Evolutionary conservation across 64 coral and sea anemone genomes (phyloP).

Genomic region (Montipora cactus): DNA sequence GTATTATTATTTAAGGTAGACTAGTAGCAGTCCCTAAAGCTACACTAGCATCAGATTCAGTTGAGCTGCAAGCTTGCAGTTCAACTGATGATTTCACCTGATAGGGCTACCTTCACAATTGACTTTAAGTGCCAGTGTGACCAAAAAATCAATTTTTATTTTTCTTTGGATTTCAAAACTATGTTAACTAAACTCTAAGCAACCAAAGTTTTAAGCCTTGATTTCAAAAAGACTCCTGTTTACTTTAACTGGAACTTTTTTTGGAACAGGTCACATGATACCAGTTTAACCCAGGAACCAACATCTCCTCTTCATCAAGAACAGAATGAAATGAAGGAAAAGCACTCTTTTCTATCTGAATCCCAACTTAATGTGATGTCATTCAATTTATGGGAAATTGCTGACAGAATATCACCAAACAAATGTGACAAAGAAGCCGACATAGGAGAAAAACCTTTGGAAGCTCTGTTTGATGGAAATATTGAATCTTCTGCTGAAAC

Average conservation of each 20-base stretch:
- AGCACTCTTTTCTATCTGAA: conserved; percentile 62
- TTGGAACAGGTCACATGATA: neutral
- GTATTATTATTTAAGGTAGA: neutral
- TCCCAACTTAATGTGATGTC: conserved; percentile 80
- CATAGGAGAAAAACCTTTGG: conserved; percentile 38
- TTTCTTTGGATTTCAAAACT: too few relatives aligned
- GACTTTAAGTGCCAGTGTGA: too few relatives aligned
- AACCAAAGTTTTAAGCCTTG: too few relatives aligned
- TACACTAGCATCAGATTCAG: too few relatives aligned
- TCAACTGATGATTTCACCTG: too few relatives aligned
- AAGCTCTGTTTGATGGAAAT: neutral
- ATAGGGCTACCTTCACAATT: too few relatives aligned
- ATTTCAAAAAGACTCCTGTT: too few relatives aligned
- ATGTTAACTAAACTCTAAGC: too few relatives aligned
- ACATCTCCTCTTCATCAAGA: neutral
- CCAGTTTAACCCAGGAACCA: neutral
- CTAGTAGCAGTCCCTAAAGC: too few relatives aligned
- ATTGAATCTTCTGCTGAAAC: conserved; percentile 17
- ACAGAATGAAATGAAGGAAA: conserved; percentile 20
- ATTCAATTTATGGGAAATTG: conserved; percentile 85
- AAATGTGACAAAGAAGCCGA: conserved; percentile 11
- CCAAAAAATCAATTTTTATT: too few relatives aligned
- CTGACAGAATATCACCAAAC: conserved; percentile 82
- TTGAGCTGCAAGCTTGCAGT: too few relatives aligned
- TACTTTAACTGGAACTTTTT: too few relatives aligned